Conservation (phyloP, 2,113 vertebrate species). For the Blennius ocellaris region DNA sequence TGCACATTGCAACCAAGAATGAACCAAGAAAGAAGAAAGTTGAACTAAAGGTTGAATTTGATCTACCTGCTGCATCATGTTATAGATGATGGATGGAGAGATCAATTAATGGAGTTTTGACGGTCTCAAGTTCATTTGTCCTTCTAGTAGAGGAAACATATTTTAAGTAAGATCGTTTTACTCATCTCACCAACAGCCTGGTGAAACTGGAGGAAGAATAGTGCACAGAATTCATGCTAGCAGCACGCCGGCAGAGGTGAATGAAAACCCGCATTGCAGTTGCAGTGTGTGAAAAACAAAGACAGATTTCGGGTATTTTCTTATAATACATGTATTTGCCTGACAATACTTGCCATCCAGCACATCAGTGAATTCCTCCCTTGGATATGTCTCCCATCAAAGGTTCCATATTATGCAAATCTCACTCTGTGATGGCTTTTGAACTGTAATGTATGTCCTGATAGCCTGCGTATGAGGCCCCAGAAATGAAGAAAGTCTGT, state of each 20-base stretch:
- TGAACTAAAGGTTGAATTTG: slow-evolving; percentile 12
- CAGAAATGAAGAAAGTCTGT: too few relatives aligned
- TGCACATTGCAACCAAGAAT: slow-evolving; percentile 23
- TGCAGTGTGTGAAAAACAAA: slow-evolving; percentile 27
- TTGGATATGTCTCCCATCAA: slow-evolving; percentile 21
- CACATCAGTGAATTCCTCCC: slow-evolving; percentile 3
- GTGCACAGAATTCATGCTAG: slow-evolving; percentile 58
- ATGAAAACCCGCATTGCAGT: slow-evolving; percentile 25
- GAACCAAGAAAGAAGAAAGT: slow-evolving; percentile 6
- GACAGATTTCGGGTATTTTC: too few relatives aligned
- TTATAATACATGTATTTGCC: slow-evolving; percentile 4
- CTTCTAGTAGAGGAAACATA: background rate
- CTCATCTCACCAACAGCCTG: slow-evolving; percentile 20
- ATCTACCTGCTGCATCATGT: slow-evolving; percentile 44
- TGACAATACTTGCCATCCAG: slow-evolving; percentile 17
- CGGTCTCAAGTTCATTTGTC: slow-evolving; percentile 61
- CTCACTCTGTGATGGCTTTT: too few relatives aligned
- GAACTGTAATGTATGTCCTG: too few relatives aligned
- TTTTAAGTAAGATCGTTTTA: slow-evolving; percentile 29
- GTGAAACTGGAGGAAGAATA: slow-evolving; percentile 47
- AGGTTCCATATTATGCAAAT: background rate
- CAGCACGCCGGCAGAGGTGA: slow-evolving; percentile 45
- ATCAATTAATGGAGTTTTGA: slow-evolving; percentile 47
- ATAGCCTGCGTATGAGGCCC: too few relatives aligned
- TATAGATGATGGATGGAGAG: slow-evolving; percentile 24